Evolutionary conservation across 2,797 vertebrate genomes (phyloP).

Genomic region (Chiloscyllium punctatum): DNA sequence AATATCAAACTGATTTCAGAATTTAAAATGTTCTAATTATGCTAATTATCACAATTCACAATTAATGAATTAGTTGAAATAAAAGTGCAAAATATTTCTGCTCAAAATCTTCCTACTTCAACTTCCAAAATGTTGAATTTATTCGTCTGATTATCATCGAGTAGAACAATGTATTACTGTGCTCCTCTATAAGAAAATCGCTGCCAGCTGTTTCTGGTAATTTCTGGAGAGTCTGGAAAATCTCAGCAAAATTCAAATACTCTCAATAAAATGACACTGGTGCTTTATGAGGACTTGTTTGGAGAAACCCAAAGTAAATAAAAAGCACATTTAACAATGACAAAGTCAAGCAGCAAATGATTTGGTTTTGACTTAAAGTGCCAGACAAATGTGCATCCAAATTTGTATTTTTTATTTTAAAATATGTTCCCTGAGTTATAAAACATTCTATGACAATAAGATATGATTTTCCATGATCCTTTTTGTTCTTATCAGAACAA

Average conservation of each 20-base stretch:
- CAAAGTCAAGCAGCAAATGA: neutral
- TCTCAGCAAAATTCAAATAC: neutral
- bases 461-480: neutral
- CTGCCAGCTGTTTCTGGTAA: slow-evolving; percentile 16
- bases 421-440: neutral
- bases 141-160: neutral
- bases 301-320: neutral
- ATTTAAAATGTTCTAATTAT: no score
- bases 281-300: neutral
- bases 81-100: neutral
- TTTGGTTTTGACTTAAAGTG: neutral
- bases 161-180: neutral
- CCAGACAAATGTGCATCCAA: neutral
- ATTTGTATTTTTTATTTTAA: neutral
- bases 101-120: neutral
- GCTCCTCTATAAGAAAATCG: neutral
- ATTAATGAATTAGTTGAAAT: neutral
- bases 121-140: slow-evolving; percentile 6
- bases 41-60: neutral
- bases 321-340: neutral
- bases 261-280: neutral
- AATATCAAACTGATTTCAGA: no score
- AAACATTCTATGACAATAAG: neutral
- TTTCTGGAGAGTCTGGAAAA: neutral
- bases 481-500: no score